Evolutionary conservation across 2,797 vertebrate species (phyloP).

Genomic region (Onychomys torridus): DNA sequence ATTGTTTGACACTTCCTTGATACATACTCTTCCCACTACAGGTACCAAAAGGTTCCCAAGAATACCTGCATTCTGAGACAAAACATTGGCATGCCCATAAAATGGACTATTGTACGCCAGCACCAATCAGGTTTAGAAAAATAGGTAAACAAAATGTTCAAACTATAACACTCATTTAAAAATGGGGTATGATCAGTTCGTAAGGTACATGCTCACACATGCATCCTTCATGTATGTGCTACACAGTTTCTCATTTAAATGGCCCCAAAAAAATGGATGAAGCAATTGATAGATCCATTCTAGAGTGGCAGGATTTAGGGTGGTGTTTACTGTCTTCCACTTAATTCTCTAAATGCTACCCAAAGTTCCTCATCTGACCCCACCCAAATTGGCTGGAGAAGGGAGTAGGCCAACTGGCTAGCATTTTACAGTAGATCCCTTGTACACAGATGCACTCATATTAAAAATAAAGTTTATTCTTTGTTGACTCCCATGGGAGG

Average conservation of each 20-base stretch:
- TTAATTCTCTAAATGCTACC: background rate
- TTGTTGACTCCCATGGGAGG: background rate
- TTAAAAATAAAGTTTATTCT: background rate
- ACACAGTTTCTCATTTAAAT: background rate
- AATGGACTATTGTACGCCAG: background rate
- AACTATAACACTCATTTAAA: background rate
- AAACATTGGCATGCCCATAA: background rate
- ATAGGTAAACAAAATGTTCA: background rate
- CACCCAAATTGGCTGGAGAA: background rate
- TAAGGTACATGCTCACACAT: background rate
- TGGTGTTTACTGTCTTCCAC: background rate
- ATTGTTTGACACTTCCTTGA: background rate
- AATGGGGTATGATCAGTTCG: background rate
- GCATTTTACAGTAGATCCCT: background rate
- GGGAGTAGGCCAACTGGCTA: background rate
- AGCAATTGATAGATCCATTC: background rate
- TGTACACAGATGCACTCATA: background rate
- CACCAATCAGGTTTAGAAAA: conserved; percentile 2
- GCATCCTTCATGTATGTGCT: background rate
- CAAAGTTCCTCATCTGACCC: background rate
- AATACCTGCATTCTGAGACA: background rate
- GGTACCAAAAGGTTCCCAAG: background rate
- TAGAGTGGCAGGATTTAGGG: no score
- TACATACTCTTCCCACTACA: background rate
- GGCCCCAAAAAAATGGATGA: background rate